Base-by-base conservation (phyloP, 2,888 invertebrate genomes). In the Ischnura elegans region DNA sequence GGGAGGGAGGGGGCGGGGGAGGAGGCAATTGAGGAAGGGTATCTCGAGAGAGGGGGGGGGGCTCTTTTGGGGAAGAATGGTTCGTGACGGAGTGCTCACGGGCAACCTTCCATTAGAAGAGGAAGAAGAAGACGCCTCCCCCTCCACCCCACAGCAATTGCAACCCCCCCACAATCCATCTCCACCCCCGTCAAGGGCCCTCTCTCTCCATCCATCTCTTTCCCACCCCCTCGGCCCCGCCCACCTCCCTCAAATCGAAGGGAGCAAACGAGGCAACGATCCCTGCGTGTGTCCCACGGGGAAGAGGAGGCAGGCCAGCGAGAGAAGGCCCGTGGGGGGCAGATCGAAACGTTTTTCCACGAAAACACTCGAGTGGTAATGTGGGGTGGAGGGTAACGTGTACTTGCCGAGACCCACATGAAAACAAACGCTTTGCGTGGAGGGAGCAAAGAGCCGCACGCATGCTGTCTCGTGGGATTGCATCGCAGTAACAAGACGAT, bases 81-180 rank as follows among this genome's bases (percentile, higher is more conserved):
- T 90, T 90, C 90, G 90, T 90, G 90, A 90, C 90, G 90, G n/a
- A 90, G 90, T 90, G 55, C 90, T 90, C 61, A 66, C n/a, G 66
- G 61, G 61, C 43, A 90, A 90, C 90, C 90, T 90, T 90, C 90
- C 43, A 90, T 90, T 90, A 90, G 90, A 66, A 61, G 90, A 25
- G 61, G 61, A 25, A 25, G 16, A 25, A 21, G 61, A 21, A 29
- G 47, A 43, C 90, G 43, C 51, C 43, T 51, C 51, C 90, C 43
- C 55, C 90, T 42, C 90, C 90, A 90, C 90, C 90, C 90, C 45
- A 66, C 45, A 45, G 90, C 90, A 90, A 90, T 90, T 90, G 90
- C 90, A 36, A 51, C 51, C 87, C 46, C 87, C 87, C 61, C 61
- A 61, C 36, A 29, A 36, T 76, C 76, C 43, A 6, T 45, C 86